Evolutionary conservation across 2,113 vertebrate species (phyloP).

Genomic region (Pholis gunnellus): DNA sequence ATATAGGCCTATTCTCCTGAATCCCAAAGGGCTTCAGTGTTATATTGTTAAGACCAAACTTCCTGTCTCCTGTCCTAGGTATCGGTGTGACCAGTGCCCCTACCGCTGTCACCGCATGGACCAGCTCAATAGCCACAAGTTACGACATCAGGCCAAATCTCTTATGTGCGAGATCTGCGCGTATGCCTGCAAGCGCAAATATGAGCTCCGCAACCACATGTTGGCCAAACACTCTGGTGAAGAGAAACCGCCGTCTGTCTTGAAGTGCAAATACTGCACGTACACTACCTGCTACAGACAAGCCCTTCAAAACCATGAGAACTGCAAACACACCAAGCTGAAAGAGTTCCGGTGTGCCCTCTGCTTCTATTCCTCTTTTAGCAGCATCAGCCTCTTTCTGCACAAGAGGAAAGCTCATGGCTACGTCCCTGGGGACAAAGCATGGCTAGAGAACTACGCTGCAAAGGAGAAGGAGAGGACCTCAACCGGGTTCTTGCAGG

Average conservation of each 20-base stretch:
- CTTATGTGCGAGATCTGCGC: constrained; percentile 97
- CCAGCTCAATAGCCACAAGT: constrained; percentile 97
- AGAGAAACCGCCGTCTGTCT: constrained; percentile 80
- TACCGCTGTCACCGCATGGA: constrained; percentile 96
- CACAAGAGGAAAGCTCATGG: constrained; percentile 96
- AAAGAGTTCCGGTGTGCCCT: constrained; percentile 92
- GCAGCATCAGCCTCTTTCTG: constrained; percentile 94
- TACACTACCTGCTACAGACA: constrained; percentile 94
- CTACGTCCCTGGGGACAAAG: constrained; percentile 92
- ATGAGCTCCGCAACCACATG: constrained; percentile 95
- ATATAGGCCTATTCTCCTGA: not conserved
- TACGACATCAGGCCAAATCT: constrained; percentile 94
- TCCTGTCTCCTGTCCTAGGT: constrained; percentile 79
- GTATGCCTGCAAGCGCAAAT: constrained; percentile 95
- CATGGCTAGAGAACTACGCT: constrained; percentile 90
- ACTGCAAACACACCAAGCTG: constrained; percentile 95
- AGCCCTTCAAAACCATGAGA: constrained; percentile 94
- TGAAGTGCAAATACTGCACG: constrained; percentile 93
- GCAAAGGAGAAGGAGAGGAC: constrained; percentile 86
- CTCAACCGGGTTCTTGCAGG: constrained; percentile 58
- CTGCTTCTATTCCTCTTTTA: constrained; percentile 93
- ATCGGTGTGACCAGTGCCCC: constrained; percentile 93
- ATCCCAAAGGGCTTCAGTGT: not conserved
- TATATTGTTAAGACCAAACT: not conserved
- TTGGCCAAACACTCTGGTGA: constrained; percentile 86